Evolutionary conservation across 2,888 invertebrate genomes (phyloP).

Genomic region (Opisthograptis luteolata): DNA sequence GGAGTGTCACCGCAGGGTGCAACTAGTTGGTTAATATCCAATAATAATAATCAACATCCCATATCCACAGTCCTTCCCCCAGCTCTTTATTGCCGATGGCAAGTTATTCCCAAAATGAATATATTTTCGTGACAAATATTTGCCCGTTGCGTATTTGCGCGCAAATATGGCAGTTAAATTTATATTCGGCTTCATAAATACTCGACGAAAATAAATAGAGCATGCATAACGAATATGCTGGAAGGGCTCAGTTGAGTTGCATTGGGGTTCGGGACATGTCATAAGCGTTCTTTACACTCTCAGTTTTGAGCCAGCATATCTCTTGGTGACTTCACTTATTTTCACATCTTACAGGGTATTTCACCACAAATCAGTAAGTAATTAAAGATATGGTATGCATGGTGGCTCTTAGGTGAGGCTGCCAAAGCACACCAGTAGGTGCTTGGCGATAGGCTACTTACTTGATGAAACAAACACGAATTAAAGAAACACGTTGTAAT

Average conservation of each 20-base stretch:
- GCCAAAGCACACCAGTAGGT: no score
- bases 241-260: slow-evolving; percentile 39
- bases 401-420: no score
- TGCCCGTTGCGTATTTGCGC: slow-evolving; percentile 29
- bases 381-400: no score
- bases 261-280: slow-evolving; percentile 9
- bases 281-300: background rate
- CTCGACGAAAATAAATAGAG: slow-evolving; percentile 52
- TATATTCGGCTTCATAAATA: slow-evolving; percentile 44
- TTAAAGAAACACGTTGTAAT: no score
- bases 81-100: slow-evolving; percentile 3
- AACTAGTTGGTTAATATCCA: no score
- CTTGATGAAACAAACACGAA: no score
- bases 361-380: no score
- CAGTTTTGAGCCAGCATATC: no score
- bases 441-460: no score
- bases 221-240: slow-evolving; percentile 53
- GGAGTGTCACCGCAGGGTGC: no score
- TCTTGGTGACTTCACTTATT: no score
- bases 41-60: background rate
- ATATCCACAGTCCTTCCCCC: background rate
- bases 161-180: slow-evolving; percentile 31
- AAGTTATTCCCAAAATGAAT: slow-evolving; percentile 20
- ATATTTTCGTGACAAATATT: slow-evolving; percentile 29
- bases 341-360: no score